Evolutionary conservation across 2,113 vertebrate genomes (phyloP).

Genomic region (Pelodiscus sinensis): DNA sequence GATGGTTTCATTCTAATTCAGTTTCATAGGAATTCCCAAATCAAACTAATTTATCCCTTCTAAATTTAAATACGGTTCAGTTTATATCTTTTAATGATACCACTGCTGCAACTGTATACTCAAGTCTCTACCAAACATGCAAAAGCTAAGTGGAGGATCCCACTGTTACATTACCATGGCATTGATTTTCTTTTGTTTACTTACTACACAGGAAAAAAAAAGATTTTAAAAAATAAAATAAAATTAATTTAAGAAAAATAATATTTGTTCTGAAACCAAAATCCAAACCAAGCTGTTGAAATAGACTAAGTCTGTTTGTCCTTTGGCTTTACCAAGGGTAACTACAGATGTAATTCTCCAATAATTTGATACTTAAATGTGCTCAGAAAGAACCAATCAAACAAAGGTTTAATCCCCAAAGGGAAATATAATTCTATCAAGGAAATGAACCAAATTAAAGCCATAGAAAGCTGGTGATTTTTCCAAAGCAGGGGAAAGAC

Average conservation of each 20-base stretch:
- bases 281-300: not conserved
- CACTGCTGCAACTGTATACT: not conserved
- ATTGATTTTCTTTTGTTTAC: not conserved
- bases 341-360: conserved; percentile 21
- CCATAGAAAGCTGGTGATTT: not conserved
- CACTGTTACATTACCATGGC: not conserved
- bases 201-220: too few relatives aligned
- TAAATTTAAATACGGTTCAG: not conserved
- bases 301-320: not conserved
- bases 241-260: conserved; percentile 8
- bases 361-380: conserved; percentile 46
- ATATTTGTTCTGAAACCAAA: not conserved
- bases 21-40: not conserved
- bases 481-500: not conserved
- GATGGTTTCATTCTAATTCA: not conserved
- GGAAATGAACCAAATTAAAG: conserved; percentile 35
- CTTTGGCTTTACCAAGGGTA: conserved; percentile 36
- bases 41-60: not conserved
- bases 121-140: not conserved
- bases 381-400: conserved; percentile 21
- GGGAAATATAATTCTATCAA: not conserved
- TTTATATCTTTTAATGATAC: not conserved
- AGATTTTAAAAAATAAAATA: not conserved
- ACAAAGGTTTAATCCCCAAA: not conserved
- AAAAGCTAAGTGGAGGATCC: not conserved